Percentiles rank a stretch among this genome's conserved stretches.
Evolutionary conservation across 1,140 invertebrate genomes (phyloP).

Genomic region (Lanistes nyassanus): DNA sequence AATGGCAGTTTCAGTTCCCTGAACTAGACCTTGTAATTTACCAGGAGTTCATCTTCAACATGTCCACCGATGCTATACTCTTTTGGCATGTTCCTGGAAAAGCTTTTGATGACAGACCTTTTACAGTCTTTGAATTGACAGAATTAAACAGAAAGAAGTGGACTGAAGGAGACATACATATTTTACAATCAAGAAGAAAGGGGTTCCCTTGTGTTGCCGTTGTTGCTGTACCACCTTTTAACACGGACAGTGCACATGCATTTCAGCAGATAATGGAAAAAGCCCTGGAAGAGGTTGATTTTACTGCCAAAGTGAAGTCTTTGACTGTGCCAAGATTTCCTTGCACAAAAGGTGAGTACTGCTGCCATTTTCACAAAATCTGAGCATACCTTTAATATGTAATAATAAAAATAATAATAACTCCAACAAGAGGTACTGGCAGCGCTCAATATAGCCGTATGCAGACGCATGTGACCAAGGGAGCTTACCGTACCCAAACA

Average conservation of each 20-base stretch:
- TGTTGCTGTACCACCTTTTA: not conserved
- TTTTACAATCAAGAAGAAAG: not conserved
- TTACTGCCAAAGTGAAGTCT: not conserved
- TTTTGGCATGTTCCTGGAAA: not conserved
- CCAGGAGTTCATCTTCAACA: not conserved
- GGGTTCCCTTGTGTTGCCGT: not conserved
- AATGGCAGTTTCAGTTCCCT: not conserved
- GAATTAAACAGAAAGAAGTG: too few relatives aligned
- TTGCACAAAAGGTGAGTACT: not conserved
- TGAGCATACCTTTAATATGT: too few relatives aligned
- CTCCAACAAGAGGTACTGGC: too few relatives aligned
- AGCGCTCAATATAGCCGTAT: too few relatives aligned
- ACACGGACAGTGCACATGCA: not conserved
- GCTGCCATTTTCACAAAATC: not conserved
- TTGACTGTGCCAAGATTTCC: not conserved
- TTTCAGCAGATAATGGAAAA: not conserved
- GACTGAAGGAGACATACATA: not conserved
- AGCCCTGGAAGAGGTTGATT: not conserved
- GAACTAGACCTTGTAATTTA: not conserved
- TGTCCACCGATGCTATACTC: not conserved
- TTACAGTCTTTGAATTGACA: too few relatives aligned
- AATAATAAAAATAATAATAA: too few relatives aligned
- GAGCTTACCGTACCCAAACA: too few relatives aligned
- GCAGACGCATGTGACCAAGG: too few relatives aligned
- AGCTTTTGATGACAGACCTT: not conserved